Evolutionary conservation across 30 jellyfish, hydroid and myxozoan species (phyloP), one percentile per base, ranked within the genome.

Genomic region (Pseudorhiza aurosa): DNA sequence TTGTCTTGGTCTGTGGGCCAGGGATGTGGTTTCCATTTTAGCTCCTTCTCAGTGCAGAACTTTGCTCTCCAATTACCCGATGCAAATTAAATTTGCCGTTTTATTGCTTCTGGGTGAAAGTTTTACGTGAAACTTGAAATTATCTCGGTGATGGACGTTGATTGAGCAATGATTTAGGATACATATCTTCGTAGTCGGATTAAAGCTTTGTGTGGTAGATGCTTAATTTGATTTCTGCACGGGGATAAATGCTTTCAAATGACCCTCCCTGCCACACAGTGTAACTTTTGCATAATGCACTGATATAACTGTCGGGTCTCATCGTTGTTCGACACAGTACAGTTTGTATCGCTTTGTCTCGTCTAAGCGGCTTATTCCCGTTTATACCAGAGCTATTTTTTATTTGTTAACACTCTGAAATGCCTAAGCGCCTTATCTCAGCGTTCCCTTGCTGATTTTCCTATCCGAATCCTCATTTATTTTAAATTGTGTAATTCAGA

Each of bases 151-250:
- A 30, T 39, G 37, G 50, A 80, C 63, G 31, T 21, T 33, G 82
- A 63, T 64, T 50, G 84, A 37, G 91, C 77, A 12, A 33, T 65
- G 71, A 80, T 46, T 64, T 80, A 65, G 30, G 84, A 65, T 80
- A 35, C 12, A 37, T 55, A 80, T 65, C 91, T 45, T 31, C 60
- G 71, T 33, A 25, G 31, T 2, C 18, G 50, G 84, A 65, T 64
- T 80, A 80, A 33, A 21, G 49, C 82, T 7, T 28, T 62, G 89
- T n/a, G n/a, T 77, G 89, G 89, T 77, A n/a, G 46, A 28, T 65
- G 37, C 29, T 37, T 70, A 70, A 47, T 70, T 33, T 15, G 70
- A 29, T 70, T 51, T 70, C 70, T 70, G 53, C 30, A 8, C 36
- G 4, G 6, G 67, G 67, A 53, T 53, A 53, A 47, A 53, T 53